Percentiles rank a stretch among this genome's conserved stretches.
phyloP scores from a whole-genome alignment of 2,888 invertebrate genomes.

The Taphrorychus bicolor region DNA sequence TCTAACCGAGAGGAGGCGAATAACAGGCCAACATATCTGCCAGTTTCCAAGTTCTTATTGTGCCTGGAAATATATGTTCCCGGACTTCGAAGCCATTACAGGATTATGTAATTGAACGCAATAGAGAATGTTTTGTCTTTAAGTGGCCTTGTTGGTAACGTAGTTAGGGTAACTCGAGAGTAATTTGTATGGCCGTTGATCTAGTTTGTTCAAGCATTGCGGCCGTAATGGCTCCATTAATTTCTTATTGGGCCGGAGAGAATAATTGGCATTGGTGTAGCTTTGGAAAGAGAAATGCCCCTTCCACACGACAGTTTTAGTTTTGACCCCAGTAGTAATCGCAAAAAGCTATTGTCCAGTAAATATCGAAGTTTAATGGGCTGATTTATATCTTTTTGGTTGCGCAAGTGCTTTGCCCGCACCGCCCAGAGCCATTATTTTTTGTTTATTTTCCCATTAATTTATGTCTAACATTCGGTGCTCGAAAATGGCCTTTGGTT shows the following conservation, averaged over 20 bases:
- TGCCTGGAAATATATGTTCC: conserved; percentile 2
- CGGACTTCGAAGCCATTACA: conserved; percentile 2
- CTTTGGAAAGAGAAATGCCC: not conserved
- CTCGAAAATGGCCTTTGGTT: conserved; percentile 2
- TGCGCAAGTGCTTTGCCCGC: not conserved
- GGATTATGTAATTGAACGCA: conserved; percentile 12
- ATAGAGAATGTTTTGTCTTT: conserved; percentile 7
- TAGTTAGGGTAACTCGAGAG: not conserved
- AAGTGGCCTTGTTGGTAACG: conserved; percentile 7
- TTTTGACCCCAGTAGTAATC: not conserved
- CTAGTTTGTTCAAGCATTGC: not conserved
- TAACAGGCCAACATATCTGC: not conserved
- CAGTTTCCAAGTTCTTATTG: conserved; percentile 8
- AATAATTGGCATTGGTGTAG: not conserved
- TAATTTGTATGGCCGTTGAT: not conserved
- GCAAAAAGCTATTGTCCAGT: not conserved
- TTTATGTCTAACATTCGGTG: conserved; percentile 8
- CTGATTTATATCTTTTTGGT: conserved; percentile 1
- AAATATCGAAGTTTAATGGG: not conserved
- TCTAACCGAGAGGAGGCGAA: too few relatives aligned
- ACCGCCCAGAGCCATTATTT: conserved; percentile 1
- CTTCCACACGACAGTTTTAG: not conserved
- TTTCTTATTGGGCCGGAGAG: not conserved
- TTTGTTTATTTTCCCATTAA: conserved; percentile 8
- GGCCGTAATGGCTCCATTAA: not conserved